Percentiles rank a stretch among this genome's conserved stretches.
These are phyloP conservation scores for Drosophila rubida DNA, from an alignment of 2,888 invertebrate species.

Conservation along the genomic window DNA sequence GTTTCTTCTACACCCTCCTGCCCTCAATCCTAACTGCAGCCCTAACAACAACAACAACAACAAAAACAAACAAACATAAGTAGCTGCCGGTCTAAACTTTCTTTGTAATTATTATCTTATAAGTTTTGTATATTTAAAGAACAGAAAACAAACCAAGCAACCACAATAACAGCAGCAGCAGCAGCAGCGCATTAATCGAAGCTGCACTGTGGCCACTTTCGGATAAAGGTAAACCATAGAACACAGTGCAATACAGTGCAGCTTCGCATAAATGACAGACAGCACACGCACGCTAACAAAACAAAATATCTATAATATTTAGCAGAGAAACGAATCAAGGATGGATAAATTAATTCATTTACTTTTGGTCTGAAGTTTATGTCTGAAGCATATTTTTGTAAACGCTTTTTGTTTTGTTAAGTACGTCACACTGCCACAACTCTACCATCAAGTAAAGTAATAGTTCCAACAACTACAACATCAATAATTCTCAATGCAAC, in stretches of 20 bases:
- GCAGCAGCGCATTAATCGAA: constrained; percentile 14
- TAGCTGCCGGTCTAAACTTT: constrained; percentile 59
- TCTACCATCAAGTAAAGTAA: constrained; percentile 38
- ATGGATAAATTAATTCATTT: constrained; percentile 12
- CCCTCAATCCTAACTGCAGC: constrained; percentile 53
- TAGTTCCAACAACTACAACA: constrained; percentile 39
- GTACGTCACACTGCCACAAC: constrained; percentile 65
- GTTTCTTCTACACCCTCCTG: constrained; percentile 54
- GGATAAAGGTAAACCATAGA: neutral
- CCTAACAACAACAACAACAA: constrained; percentile 23
- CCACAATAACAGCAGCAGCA: constrained; percentile 11
- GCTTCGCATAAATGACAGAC: constrained; percentile 11
- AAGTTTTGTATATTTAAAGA: constrained; percentile 60
- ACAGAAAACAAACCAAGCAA: constrained; percentile 25
- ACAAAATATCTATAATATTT: constrained; percentile 5
- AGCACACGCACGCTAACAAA: neutral
- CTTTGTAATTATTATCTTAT: constrained; percentile 72
- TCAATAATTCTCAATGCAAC: constrained; percentile 59
- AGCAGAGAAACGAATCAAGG: neutral
- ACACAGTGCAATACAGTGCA: constrained; percentile 11
- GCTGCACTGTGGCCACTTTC: constrained; percentile 24
- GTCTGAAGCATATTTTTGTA: constrained; percentile 48
- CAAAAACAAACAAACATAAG: constrained; percentile 11
- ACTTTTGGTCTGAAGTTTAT: constrained; percentile 57
- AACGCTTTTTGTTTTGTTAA: constrained; percentile 53